These are phyloP conservation scores for Netelia fuscicornis DNA, from an alignment of 2,888 invertebrate species.

Conservation along the genomic window DNA sequence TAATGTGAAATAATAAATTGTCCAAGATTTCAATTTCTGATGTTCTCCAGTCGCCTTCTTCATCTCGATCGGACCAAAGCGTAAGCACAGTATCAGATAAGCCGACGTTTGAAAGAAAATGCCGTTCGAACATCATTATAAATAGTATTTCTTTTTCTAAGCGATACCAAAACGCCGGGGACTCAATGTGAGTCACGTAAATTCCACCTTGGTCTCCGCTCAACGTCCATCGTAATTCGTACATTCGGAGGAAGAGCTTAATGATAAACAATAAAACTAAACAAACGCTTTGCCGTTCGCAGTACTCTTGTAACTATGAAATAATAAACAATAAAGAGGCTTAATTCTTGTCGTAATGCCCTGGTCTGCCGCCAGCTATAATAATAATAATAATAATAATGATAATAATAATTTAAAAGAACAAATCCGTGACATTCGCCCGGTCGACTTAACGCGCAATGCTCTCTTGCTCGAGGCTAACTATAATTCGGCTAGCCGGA, in stretches of 20 bases:
- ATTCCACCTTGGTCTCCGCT: slow-evolving; percentile 45
- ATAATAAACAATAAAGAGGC: slow-evolving; percentile 61
- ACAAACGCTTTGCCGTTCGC: slow-evolving; percentile 37
- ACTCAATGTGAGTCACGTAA: slow-evolving; percentile 79
- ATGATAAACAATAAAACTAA: slow-evolving; percentile 38
- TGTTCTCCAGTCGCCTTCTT: not conserved
- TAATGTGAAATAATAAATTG: too few species aligned
- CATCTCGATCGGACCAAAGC: not conserved
- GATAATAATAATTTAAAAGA: slow-evolving; percentile 22
- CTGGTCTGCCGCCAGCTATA: slow-evolving; percentile 70
- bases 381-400: slow-evolving; percentile 46
- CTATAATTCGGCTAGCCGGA: slow-evolving; percentile 66
- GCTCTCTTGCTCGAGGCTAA: slow-evolving; percentile 66
- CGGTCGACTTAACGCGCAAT: slow-evolving; percentile 30
- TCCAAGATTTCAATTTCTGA: not conserved
- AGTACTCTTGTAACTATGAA: slow-evolving; percentile 46
- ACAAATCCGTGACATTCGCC: slow-evolving; percentile 26
- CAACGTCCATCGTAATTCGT: slow-evolving; percentile 42
- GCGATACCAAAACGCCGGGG: slow-evolving; percentile 51
- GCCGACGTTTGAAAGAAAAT: slow-evolving; percentile 20
- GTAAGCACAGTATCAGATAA: not conserved
- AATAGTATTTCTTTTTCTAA: slow-evolving; percentile 32
- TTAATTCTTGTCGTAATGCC: slow-evolving; percentile 77
- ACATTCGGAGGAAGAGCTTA: slow-evolving; percentile 51
- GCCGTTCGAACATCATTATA: slow-evolving; percentile 38